These are phyloP conservation scores for Diarsia brunnea DNA, from an alignment of 2,888 invertebrate species.

Conservation along the genomic window DNA sequence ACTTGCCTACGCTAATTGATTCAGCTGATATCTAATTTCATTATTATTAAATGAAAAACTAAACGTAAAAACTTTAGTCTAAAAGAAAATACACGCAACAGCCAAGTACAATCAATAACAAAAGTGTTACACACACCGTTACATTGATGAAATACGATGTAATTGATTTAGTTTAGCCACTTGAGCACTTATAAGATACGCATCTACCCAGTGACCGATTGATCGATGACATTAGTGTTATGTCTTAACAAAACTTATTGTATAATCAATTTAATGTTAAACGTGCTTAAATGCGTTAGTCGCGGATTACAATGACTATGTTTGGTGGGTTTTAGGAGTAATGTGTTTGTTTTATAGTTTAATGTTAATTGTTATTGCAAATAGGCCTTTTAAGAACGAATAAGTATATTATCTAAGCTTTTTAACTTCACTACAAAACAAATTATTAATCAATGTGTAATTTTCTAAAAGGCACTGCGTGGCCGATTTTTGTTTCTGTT, in stretches of 20 bases:
- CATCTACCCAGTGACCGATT: constrained; percentile 26
- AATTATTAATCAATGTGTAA: background rate
- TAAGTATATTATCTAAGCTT: background rate
- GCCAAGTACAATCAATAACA: constrained; percentile 16
- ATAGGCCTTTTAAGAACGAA: background rate
- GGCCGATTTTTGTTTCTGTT: background rate
- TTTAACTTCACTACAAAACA: background rate
- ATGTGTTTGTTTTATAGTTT: background rate
- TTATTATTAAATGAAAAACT: background rate
- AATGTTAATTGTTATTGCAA: background rate
- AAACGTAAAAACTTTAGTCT: background rate
- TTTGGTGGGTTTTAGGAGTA: background rate
- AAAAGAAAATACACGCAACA: background rate
- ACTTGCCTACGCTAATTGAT: background rate
- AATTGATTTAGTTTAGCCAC: constrained; percentile 55
- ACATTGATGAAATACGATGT: constrained; percentile 29
- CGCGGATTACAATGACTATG: constrained; percentile 25
- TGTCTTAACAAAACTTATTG: constrained; percentile 45
- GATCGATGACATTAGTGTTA: constrained; percentile 24
- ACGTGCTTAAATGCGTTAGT: constrained; percentile 20
- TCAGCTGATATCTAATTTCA: background rate
- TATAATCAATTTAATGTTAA: constrained; percentile 27
- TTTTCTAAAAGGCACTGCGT: background rate
- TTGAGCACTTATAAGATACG: constrained; percentile 31
- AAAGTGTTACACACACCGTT: constrained; percentile 34